Evolutionary conservation across 2,797 vertebrate genomes (phyloP).

Genomic region (Mormyrus hasselquistii): DNA sequence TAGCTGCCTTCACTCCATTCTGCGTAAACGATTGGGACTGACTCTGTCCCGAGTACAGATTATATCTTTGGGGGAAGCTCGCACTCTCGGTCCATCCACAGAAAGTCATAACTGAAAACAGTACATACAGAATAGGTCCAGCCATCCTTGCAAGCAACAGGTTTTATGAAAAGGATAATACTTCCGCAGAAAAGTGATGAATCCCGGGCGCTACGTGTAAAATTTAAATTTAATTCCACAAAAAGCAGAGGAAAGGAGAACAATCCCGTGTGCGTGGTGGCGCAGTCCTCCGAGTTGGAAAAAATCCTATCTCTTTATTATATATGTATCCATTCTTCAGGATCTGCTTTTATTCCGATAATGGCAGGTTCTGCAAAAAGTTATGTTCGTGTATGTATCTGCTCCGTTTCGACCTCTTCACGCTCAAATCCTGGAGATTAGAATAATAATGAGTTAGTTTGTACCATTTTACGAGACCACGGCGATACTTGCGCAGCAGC

Average conservation of each 20-base stretch:
- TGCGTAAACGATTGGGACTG: constrained; percentile 31
- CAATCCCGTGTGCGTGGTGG: constrained; percentile 10
- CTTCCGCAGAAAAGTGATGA: neutral
- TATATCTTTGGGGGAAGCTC: constrained; percentile 43
- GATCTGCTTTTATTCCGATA: constrained; percentile 8
- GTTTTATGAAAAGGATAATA: neutral
- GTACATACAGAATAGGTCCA: constrained; percentile 18
- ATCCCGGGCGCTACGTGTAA: neutral
- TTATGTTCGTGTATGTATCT: neutral
- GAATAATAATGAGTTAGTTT: neutral
- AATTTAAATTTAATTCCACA: neutral
- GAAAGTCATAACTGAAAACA: constrained; percentile 28
- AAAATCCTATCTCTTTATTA: constrained; percentile 36
- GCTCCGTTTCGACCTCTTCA: constrained; percentile 11
- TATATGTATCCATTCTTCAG: constrained; percentile 23
- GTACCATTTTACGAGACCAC: neutral
- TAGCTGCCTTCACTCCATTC: constrained; percentile 38
- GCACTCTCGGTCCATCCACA: constrained; percentile 29
- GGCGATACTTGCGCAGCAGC: constrained; percentile 22
- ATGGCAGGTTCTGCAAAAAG: constrained; percentile 18
- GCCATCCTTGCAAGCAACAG: constrained; percentile 21
- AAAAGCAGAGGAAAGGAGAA: neutral
- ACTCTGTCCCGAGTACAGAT: constrained; percentile 36
- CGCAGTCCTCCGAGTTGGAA: constrained; percentile 19
- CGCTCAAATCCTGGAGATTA: neutral